Percentiles rank a stretch among this genome's conserved stretches.
phyloP scores from a whole-genome alignment of 2,113 vertebrate species.

The Ailurus styani region DNA sequence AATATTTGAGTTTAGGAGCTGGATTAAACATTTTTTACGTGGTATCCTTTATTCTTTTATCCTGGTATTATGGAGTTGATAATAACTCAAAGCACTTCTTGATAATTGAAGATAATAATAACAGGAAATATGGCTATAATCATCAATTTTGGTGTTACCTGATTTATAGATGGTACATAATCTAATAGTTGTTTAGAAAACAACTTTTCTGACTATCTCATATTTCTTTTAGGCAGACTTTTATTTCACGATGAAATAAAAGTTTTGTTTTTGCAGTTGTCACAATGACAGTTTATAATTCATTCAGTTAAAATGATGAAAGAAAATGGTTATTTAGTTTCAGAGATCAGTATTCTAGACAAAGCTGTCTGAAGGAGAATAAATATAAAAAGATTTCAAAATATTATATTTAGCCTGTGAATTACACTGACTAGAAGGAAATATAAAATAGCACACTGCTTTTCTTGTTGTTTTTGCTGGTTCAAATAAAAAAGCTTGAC shows the following conservation, averaged over 20 bases:
- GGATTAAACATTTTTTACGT: neutral
- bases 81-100: neutral
- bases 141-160: neutral
- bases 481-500: neutral
- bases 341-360: neutral
- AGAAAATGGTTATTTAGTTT: neutral
- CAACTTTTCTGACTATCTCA: neutral
- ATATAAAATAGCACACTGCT: neutral
- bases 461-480: neutral
- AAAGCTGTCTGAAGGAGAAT: neutral
- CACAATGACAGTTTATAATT: neutral
- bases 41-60: constrained; percentile 7
- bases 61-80: neutral
- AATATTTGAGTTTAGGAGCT: constrained; percentile 10
- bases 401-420: neutral
- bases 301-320: constrained; percentile 29
- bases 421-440: neutral
- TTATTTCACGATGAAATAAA: neutral
- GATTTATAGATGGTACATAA: neutral
- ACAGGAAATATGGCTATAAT: neutral
- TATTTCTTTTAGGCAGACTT: neutral
- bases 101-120: neutral
- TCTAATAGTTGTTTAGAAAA: neutral
- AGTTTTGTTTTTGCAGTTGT: neutral
- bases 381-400: neutral